phyloP scores from a whole-genome alignment of 2,113 vertebrate species.

The Tonatia bakeri region DNA sequence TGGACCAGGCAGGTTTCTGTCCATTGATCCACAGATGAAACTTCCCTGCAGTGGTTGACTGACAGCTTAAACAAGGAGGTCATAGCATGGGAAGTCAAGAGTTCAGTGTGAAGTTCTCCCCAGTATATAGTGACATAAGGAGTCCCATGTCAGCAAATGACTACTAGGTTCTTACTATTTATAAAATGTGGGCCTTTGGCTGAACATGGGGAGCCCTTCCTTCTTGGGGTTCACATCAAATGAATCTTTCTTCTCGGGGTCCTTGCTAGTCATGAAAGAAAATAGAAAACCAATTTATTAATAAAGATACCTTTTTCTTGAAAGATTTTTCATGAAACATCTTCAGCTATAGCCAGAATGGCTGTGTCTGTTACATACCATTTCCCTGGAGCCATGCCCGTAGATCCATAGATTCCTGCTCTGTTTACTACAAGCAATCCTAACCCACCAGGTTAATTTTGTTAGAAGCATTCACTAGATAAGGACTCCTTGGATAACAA shows the following conservation, averaged over 20 bases:
- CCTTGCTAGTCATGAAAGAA: background rate
- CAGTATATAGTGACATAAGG: too few relatives aligned
- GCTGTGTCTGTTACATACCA: background rate
- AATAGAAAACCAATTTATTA: background rate
- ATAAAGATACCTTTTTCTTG: background rate
- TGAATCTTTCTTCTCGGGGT: background rate
- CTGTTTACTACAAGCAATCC: background rate
- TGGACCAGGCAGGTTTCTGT: background rate
- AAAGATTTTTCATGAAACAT: background rate
- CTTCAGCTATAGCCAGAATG: background rate
- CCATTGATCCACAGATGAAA: background rate
- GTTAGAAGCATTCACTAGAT: constrained; percentile 36
- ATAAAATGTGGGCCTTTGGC: background rate
- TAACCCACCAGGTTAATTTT: background rate
- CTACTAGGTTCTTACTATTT: background rate
- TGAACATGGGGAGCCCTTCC: background rate
- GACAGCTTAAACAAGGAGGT: background rate
- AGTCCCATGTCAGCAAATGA: background rate
- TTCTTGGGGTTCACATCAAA: background rate
- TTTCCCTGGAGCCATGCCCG: background rate
- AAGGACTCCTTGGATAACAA: background rate
- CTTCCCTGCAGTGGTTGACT: background rate
- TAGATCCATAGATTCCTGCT: background rate
- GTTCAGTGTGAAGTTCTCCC: background rate
- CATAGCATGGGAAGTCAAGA: background rate